These are phyloP conservation scores for Tetragnatha versicolor DNA, from an alignment of 1,140 invertebrate genomes.

Conservation along the genomic window DNA sequence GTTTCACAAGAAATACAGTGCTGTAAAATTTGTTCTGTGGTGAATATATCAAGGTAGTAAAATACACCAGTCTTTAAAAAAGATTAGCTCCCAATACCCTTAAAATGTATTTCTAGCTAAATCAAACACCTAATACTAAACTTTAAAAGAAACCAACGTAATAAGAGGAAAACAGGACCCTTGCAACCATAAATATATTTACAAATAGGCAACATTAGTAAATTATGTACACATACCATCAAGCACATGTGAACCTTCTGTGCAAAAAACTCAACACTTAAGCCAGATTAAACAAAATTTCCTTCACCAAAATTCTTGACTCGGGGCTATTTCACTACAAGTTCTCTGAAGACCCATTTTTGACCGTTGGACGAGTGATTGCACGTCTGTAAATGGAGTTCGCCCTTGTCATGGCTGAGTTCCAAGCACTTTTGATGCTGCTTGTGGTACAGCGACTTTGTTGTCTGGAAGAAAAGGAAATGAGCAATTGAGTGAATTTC, in stretches of 20 bases:
- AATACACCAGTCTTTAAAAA: no score
- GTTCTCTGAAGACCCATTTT: constrained; percentile 84
- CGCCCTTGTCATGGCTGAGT: constrained; percentile 80
- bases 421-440: constrained; percentile 85
- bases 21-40: no score
- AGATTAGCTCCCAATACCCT: no score
- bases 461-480: constrained; percentile 68
- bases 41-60: no score
- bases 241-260: neutral
- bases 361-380: constrained; percentile 86
- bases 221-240: constrained; percentile 6
- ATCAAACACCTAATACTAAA: no score
- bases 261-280: neutral
- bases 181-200: no score
- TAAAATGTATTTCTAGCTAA: no score
- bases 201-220: neutral
- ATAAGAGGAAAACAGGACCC: no score
- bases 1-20: no score
- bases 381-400: constrained; percentile 79
- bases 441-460: constrained; percentile 79
- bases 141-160: no score
- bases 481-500: no score
- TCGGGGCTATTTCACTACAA: constrained; percentile 65
- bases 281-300: neutral
- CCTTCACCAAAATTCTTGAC: neutral